Evolutionary conservation across 2,797 vertebrate genomes (phyloP).

Genomic region (Eupleurogrammus muticus): DNA sequence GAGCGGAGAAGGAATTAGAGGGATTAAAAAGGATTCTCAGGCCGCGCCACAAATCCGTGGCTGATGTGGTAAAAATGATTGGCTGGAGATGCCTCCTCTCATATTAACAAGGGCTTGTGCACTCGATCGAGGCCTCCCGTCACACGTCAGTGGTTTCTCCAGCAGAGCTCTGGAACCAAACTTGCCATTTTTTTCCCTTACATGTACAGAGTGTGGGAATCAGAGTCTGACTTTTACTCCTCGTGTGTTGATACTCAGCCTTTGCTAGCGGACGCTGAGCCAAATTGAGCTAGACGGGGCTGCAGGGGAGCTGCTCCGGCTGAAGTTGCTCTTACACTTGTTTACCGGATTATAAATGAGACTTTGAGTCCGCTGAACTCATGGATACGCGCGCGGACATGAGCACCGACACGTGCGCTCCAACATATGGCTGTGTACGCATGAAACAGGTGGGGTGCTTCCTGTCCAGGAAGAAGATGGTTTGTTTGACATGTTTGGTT

Average conservation of each 20-base stretch:
- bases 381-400: constrained; percentile 2
- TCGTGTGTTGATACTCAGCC: constrained; percentile 29
- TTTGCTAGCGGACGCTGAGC: constrained; percentile 19
- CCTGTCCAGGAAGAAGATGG: constrained; percentile 30
- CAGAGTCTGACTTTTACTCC: constrained; percentile 2
- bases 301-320: constrained; percentile 26
- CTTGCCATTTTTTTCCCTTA: constrained; percentile 39
- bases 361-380: constrained; percentile 10
- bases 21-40: constrained; percentile 67
- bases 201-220: constrained; percentile 43
- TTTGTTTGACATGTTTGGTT: constrained; percentile 60
- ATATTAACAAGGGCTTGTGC: constrained; percentile 49
- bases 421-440: neutral
- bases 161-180: constrained; percentile 42
- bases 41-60: constrained; percentile 59
- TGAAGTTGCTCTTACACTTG: constrained; percentile 13
- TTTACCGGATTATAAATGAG: constrained; percentile 45
- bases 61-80: constrained; percentile 57
- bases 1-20: constrained; percentile 57
- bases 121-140: constrained; percentile 26
- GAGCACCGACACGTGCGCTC: neutral
- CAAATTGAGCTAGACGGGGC: constrained; percentile 49
- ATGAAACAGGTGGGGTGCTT: constrained; percentile 52
- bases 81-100: constrained; percentile 53
- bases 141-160: constrained; percentile 46